Conservation (phyloP, 2,797 vertebrate species). For the Clamator glandarius region DNA sequence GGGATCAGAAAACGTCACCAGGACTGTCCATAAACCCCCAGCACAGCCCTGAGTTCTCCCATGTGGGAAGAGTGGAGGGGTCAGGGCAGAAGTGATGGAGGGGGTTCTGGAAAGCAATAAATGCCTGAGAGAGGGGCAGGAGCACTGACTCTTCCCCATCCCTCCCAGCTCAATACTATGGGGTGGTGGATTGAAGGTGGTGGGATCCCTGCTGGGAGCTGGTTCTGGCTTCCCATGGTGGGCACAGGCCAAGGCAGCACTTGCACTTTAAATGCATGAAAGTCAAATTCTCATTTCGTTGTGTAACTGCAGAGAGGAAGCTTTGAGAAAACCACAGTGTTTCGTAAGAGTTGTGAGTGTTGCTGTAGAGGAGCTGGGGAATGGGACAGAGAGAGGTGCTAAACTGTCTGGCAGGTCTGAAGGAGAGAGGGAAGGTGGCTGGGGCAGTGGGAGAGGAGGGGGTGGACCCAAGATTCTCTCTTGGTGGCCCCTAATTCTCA, state of each 20-base stretch:
- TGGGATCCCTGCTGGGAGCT: neutral
- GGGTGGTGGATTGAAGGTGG: neutral
- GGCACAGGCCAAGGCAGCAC: neutral
- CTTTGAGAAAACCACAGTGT: neutral
- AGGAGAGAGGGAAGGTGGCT: neutral
- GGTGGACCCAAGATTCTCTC: no score
- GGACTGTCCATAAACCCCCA: neutral
- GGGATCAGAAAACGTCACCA: neutral
- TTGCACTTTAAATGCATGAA: neutral
- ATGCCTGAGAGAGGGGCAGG: neutral
- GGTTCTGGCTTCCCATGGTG: neutral
- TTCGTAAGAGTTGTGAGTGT: neutral
- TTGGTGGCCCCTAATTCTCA: neutral
- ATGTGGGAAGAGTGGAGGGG: neutral
- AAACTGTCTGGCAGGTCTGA: neutral
- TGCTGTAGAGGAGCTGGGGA: neutral
- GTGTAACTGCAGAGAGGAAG: neutral
- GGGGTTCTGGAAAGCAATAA: neutral
- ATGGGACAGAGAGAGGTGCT: neutral
- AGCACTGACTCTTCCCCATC: fast-evolving
- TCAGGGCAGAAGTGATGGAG: neutral
- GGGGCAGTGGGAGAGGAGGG: neutral
- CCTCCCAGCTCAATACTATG: neutral
- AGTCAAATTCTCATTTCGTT: neutral
- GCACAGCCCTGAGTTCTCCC: no score